Percentiles rank a stretch among this genome's conserved stretches.
These are phyloP conservation scores for Phasia obesa DNA, from an alignment of 2,888 invertebrate genomes.

Conservation along the genomic window DNA sequence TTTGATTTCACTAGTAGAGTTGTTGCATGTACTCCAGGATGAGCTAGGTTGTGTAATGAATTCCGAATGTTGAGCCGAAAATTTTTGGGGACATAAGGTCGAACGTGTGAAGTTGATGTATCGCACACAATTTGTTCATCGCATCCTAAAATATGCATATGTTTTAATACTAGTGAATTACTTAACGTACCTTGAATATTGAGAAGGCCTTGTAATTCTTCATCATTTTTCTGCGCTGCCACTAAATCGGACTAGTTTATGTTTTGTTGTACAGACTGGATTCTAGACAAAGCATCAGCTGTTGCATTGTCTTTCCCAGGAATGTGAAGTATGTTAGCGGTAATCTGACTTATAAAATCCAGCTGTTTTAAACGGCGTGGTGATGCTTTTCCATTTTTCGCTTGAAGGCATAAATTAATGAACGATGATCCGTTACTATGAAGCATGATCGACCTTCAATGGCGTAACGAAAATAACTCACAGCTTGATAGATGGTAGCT, in stretches of 20 bases:
- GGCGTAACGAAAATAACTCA: slow-evolving; percentile 23
- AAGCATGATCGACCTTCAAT: slow-evolving; percentile 5
- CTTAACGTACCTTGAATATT: not conserved
- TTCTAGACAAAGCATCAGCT: slow-evolving; percentile 18
- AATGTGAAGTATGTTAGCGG: not conserved
- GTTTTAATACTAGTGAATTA: slow-evolving; percentile 13
- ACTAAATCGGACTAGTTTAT: slow-evolving; percentile 16
- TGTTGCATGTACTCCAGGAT: slow-evolving; percentile 22
- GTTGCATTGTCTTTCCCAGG: slow-evolving; percentile 11
- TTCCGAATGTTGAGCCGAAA: too few species aligned
- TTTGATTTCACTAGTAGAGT: slow-evolving; percentile 4
- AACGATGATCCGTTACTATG: slow-evolving; percentile 9
- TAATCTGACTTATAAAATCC: not conserved
- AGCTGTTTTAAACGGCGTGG: not conserved
- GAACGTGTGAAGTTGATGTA: slow-evolving; percentile 13
- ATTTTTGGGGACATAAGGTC: not conserved
- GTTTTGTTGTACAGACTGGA: not conserved
- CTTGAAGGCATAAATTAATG: slow-evolving; percentile 2
- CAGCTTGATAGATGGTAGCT: not conserved
- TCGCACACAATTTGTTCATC: slow-evolving; percentile 27
- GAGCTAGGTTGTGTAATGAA: slow-evolving; percentile 12
- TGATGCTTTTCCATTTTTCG: not conserved
- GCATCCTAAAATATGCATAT: slow-evolving; percentile 6
- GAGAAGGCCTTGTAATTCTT: not conserved
- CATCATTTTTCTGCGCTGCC: slow-evolving; percentile 69